phyloP scores from a whole-genome alignment of 2,797 vertebrate genomes.

The Poecilia wingei region DNA sequence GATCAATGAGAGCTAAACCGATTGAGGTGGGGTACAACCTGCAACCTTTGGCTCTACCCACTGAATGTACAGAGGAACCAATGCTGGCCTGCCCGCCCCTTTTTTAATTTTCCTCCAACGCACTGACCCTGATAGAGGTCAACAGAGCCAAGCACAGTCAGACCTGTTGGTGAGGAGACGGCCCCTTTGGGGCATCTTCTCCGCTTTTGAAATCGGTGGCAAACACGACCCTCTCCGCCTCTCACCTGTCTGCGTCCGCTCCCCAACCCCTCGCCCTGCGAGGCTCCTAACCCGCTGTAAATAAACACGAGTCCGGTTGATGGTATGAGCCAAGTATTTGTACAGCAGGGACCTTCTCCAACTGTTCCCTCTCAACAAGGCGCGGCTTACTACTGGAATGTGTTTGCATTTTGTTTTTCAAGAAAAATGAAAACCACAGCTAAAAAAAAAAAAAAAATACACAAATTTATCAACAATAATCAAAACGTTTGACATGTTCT shows the following conservation, averaged over 20 bases:
- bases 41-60: conserved; percentile 60
- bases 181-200: conserved; percentile 45
- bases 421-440: conserved; percentile 63
- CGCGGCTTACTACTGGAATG: conserved; percentile 86
- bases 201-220: conserved; percentile 40
- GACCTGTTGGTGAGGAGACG: conserved; percentile 57
- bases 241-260: conserved; percentile 37
- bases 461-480: conserved; percentile 41
- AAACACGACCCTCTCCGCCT: conserved; percentile 50
- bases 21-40: conserved; percentile 42
- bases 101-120: conserved; percentile 56
- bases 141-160: conserved; percentile 62
- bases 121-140: conserved; percentile 73
- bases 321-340: conserved; percentile 80
- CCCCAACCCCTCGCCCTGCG: conserved; percentile 34
- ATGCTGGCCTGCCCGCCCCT: conserved; percentile 58
- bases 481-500: conserved; percentile 74
- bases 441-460: conserved; percentile 61
- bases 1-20: conserved; percentile 46
- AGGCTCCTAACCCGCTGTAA: conserved; percentile 71
- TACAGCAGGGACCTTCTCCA: conserved; percentile 73
- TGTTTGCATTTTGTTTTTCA: conserved; percentile 84
- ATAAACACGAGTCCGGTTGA: conserved; percentile 77
- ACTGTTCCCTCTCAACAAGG: conserved; percentile 73
- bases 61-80: conserved; percentile 81